These are phyloP conservation scores for Palythoa caribaeorum DNA, from an alignment of 92 coral and sea anemone species.

Conservation along the genomic window DNA sequence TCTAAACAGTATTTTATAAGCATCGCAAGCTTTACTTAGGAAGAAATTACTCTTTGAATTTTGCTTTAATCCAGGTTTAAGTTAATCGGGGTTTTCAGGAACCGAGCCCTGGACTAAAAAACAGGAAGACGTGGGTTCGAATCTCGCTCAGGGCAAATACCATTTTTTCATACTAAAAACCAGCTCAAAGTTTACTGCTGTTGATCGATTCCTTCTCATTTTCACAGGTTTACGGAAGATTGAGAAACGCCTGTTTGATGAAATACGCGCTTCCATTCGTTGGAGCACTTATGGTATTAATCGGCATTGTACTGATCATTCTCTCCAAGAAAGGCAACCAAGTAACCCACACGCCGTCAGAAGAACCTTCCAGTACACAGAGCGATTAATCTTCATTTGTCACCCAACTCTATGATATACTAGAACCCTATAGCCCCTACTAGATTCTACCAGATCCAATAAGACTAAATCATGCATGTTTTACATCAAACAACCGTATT, in stretches of 20 bases:
- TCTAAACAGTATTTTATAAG: no score
- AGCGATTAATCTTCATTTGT: background rate
- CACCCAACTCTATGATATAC: background rate
- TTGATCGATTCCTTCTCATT: background rate
- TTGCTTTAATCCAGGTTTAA: no score
- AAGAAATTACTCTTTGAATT: no score
- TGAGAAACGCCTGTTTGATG: conserved; percentile 68
- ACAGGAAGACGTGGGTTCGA: no score
- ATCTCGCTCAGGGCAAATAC: no score
- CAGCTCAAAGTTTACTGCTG: background rate
- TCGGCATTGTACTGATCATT: conserved; percentile 61
- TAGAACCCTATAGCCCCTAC: background rate
- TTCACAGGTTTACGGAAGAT: conserved; percentile 71
- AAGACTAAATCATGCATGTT: background rate
- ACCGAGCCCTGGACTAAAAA: no score
- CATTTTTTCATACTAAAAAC: background rate
- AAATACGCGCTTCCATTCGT: conserved; percentile 65
- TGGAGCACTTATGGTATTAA: conserved; percentile 63
- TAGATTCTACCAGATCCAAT: background rate
- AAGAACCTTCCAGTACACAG: background rate
- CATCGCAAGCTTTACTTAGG: no score
- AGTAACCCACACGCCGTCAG: background rate
- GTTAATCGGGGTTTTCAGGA: background rate
- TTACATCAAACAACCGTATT: background rate
- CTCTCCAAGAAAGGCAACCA: conserved; percentile 42